phyloP scores from a whole-genome alignment of 2,797 vertebrate species.

The Sparus aurata region DNA sequence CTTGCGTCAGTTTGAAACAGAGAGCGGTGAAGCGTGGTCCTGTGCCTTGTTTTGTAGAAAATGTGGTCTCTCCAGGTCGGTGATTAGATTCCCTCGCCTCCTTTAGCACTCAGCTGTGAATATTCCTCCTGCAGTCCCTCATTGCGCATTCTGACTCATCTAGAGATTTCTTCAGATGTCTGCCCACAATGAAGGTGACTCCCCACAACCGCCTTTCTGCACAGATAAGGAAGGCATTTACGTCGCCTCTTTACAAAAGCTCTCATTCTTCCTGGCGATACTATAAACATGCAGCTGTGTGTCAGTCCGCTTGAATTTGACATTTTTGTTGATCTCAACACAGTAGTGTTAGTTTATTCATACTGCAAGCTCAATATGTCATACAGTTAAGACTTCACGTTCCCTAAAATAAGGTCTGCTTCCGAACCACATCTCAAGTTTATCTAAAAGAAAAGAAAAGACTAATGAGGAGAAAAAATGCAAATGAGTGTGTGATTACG shows the following conservation, averaged over 20 bases:
- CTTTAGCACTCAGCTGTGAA: slow-evolving; percentile 52
- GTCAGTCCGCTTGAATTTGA: background rate
- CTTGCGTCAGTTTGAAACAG: background rate
- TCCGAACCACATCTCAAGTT: background rate
- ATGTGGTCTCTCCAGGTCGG: slow-evolving; percentile 35
- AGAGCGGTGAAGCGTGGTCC: slow-evolving; percentile 28
- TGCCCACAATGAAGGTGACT: slow-evolving; percentile 62
- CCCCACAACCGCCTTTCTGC: slow-evolving; percentile 14
- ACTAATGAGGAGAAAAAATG: background rate
- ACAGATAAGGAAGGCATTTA: background rate
- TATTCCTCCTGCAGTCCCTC: slow-evolving; percentile 48
- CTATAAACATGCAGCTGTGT: background rate
- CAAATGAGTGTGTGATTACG: background rate
- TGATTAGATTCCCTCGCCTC: slow-evolving; percentile 63
- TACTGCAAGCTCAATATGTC: background rate
- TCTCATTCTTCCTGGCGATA: background rate
- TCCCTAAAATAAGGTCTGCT: background rate
- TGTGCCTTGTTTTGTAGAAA: slow-evolving; percentile 30
- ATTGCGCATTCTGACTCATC: slow-evolving; percentile 59
- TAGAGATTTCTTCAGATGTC: slow-evolving; percentile 54
- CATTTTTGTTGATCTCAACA: background rate
- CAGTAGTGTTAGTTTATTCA: background rate
- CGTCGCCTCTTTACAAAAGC: background rate
- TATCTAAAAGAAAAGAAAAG: too few relatives aligned
- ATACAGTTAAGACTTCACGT: background rate